Evolutionary conservation across 2,888 invertebrate species (phyloP).

Genomic region (Minunthozetes semirufus): DNA sequence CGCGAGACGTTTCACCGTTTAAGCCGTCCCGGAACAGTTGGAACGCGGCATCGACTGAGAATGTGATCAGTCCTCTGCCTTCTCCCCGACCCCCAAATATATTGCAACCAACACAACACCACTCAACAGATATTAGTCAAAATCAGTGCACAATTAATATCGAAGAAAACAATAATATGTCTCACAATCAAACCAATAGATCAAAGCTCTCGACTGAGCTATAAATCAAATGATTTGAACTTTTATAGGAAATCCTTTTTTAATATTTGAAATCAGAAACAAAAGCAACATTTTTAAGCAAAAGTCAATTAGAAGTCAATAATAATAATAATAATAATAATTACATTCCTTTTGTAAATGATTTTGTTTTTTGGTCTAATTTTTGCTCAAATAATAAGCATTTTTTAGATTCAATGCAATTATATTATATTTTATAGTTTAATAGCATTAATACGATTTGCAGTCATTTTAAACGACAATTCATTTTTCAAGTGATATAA

Average conservation of each 20-base stretch:
- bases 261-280: too few relatives aligned
- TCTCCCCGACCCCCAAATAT: slow-evolving; percentile 38
- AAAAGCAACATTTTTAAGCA: too few relatives aligned
- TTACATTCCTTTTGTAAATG: neutral
- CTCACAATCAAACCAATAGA: slow-evolving; percentile 15
- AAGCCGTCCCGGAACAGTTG: slow-evolving; percentile 36
- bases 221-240: slow-evolving; percentile 26
- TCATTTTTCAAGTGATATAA: too few relatives aligned
- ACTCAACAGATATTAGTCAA: slow-evolving; percentile 35
- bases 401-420: neutral
- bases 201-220: slow-evolving; percentile 41
- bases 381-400: neutral
- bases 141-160: slow-evolving; percentile 30
- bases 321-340: neutral
- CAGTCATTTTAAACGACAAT: neutral
- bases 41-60: slow-evolving; percentile 34
- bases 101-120: slow-evolving; percentile 34
- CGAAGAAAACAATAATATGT: neutral
- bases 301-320: too few relatives aligned
- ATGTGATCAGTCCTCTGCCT: slow-evolving; percentile 38
- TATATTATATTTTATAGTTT: neutral
- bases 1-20: slow-evolving; percentile 36
- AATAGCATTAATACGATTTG: neutral
- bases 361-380: neutral
- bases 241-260: neutral